These are phyloP conservation scores for Pygocentrus nattereri DNA, from an alignment of 2,797 vertebrate species.

Conservation along the genomic window DNA sequence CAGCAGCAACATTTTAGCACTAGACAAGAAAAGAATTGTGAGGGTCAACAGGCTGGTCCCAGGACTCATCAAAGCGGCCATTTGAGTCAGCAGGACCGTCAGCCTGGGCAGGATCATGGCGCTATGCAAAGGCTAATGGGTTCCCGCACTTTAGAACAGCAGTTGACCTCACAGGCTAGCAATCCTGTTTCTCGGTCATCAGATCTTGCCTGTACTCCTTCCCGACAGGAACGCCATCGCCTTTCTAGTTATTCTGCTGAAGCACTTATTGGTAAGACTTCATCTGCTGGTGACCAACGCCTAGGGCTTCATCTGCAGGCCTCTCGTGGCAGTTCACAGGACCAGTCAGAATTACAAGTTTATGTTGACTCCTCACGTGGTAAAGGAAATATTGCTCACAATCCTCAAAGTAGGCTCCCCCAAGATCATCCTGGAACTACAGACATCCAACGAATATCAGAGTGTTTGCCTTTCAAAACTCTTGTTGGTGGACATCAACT, in stretches of 20 bases:
- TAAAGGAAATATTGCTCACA: constrained; percentile 87
- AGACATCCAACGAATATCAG: constrained; percentile 88
- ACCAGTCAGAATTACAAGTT: constrained; percentile 91
- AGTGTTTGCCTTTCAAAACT: constrained; percentile 92
- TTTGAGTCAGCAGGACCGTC: constrained; percentile 85
- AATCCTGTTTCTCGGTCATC: constrained; percentile 89
- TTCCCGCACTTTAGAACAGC: constrained; percentile 90
- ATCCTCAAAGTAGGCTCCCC: constrained; percentile 86
- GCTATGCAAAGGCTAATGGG: constrained; percentile 95
- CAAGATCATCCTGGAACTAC: constrained; percentile 84
- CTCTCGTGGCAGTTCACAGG: constrained; percentile 80
- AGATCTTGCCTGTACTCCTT: constrained; percentile 89
- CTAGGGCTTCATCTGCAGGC: constrained; percentile 90
- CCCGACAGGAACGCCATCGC: constrained; percentile 93
- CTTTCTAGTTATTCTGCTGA: constrained; percentile 99
- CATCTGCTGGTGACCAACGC: constrained; percentile 88
- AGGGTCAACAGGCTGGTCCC: constrained; percentile 82
- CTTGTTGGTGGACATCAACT: constrained; percentile 82
- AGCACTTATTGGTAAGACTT: constrained; percentile 93
- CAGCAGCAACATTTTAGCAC: constrained; percentile 87
- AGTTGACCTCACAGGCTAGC: constrained; percentile 89
- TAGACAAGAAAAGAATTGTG: constrained; percentile 92
- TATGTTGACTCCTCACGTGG: constrained; percentile 93
- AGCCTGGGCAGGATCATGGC: constrained; percentile 87
- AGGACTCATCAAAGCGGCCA: constrained; percentile 87